Evolutionary conservation across 2,888 invertebrate species (phyloP).

Genomic region (Timema podura): DNA sequence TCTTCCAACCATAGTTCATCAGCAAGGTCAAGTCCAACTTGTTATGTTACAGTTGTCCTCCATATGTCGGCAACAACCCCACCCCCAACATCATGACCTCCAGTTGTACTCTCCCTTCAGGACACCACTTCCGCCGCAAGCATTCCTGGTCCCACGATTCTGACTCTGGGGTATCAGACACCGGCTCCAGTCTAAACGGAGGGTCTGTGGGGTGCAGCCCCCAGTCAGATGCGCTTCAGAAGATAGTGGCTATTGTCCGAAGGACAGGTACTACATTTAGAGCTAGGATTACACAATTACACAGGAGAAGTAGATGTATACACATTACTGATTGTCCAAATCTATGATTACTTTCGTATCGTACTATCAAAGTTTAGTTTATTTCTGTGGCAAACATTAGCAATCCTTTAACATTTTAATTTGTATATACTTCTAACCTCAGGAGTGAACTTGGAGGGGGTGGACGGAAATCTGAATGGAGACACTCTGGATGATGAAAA

Average conservation of each 20-base stretch:
- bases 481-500: conserved; percentile 16
- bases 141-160: conserved; percentile 59
- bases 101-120: conserved; percentile 71
- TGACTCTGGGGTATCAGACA: conserved; percentile 42
- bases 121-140: conserved; percentile 57
- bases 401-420: too few species aligned
- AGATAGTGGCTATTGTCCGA: conserved; percentile 82
- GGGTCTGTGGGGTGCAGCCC: conserved; percentile 38
- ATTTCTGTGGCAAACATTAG: too few species aligned
- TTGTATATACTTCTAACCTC: too few species aligned
- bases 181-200: not conserved
- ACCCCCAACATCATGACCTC: conserved; percentile 58
- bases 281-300: too few species aligned
- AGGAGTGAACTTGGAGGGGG: conserved; percentile 60
- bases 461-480: conserved; percentile 43
- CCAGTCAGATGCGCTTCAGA: conserved; percentile 74
- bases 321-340: too few species aligned
- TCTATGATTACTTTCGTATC: too few species aligned
- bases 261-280: conserved; percentile 66
- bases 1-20: too few species aligned
- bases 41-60: too few species aligned
- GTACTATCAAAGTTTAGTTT: too few species aligned
- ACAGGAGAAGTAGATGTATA: too few species aligned
- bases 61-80: too few species aligned
- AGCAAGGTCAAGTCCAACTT: too few species aligned